Base-by-base conservation (phyloP, 2,797 vertebrate species). In the Phaenicophaeus curvirostris region DNA sequence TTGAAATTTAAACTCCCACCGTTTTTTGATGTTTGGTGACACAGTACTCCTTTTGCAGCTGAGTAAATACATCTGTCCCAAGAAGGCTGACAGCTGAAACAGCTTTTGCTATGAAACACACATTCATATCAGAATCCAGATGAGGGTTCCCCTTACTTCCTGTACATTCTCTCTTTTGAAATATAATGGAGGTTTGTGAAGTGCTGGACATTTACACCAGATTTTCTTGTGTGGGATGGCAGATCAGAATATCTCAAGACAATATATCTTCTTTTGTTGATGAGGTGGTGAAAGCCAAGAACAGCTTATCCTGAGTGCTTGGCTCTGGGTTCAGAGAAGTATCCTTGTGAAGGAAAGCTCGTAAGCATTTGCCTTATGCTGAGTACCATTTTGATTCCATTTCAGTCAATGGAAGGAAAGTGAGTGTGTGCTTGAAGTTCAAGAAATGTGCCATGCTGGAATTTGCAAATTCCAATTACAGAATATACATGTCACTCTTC, bases 1-100 rank as follows among this genome's bases (percentile, higher is more conserved):
- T 94, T 96, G 88, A 91, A 95, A 94, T 79, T 88, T 91, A 91
- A 96, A 93, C 69, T 90, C 83, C 69, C 77, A 79, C 92, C n/a
- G 74, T 90, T 97, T 95, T 97, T 95, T 96, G 65, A 89, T 84
- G 81, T 88, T 95, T 15, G 4, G 62, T 78, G 89, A 72, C 79
- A 78, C 37, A 48, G 54, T 72, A 35, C 54, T 59, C 63, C 30
- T 85, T 85, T 83, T 95, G 91, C 96, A 97, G 94, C 96, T 97
- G 96, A 95, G 87, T 95, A 97, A 97, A 97, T 96, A 94, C 61
- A 69, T 97, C 68, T 92, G 80, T 84, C 86, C 81, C 28, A 76
- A 94, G 66, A 87, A 95, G 90, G 89, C 57, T 87, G 90, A 92
- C 88, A 93, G 81, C 90, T 92, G 95, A 95, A 81, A 81, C 67